These are phyloP conservation scores for Eunapius fragilis DNA, from an alignment of 37 sponge, comb jelly and placozoan species.

Conservation along the genomic window DNA sequence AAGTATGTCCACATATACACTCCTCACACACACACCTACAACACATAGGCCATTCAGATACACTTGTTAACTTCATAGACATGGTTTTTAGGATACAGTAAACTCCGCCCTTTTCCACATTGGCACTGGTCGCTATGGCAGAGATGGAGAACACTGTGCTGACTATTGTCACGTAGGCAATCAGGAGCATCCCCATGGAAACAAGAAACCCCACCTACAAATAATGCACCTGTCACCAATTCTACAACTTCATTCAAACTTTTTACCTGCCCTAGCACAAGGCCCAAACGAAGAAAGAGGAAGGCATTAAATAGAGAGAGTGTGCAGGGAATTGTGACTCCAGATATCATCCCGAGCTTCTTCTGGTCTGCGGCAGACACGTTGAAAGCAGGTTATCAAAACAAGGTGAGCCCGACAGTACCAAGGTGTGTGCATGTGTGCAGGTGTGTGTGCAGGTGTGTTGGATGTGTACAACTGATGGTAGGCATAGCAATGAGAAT, in stretches of 20 bases:
- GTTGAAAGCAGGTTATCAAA: background rate
- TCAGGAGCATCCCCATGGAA: constrained; percentile 80
- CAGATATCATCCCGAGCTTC: constrained; percentile 91
- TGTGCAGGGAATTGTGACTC: constrained; percentile 94
- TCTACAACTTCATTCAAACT: no score
- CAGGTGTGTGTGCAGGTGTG: no score
- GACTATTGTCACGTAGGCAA: constrained; percentile 85
- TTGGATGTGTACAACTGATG: no score
- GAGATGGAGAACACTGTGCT: constrained; percentile 93
- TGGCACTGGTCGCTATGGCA: constrained; percentile 98
- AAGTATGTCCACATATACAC: background rate
- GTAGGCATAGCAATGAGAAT: no score
- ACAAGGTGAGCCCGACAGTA: no score
- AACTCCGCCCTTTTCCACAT: constrained; percentile 94
- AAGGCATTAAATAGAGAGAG: constrained; percentile 96
- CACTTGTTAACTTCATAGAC: background rate
- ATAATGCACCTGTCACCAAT: no score
- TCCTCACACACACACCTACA: background rate
- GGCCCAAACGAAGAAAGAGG: constrained; percentile 94
- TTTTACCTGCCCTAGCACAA: constrained; percentile 92
- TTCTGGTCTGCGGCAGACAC: constrained; percentile 17
- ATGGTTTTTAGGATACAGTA: constrained; percentile 87
- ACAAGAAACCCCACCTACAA: constrained; percentile 84
- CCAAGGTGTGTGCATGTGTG: no score
- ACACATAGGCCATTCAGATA: background rate